Base-by-base conservation (phyloP, 1,140 invertebrate species). In the Neocloeon triangulifer region DNA sequence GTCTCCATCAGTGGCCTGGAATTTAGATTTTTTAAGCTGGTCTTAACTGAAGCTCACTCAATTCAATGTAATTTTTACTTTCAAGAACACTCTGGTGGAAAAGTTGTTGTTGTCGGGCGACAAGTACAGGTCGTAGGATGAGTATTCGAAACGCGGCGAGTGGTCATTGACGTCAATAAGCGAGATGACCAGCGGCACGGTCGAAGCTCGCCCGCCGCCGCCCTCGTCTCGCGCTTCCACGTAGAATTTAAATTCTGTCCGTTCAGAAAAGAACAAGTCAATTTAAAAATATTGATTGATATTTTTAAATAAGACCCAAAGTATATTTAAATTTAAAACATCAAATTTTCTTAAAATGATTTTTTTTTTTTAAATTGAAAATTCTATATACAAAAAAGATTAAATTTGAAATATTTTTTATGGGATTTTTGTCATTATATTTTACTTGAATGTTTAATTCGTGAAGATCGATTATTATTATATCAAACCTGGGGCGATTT, bases 111-210 rank as follows among this genome's bases (percentile, higher is more conserved):
- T 53, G 43, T 79, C 72, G 5, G 65, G 52, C 30, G 76, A 70
- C 19, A 89, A 52, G 31, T 75, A 70, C 39, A 84, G 84, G 46
- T 85, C 74, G 47, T 88, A 89, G 2, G 70, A 51, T 6, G 66
- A 55, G 45, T 71, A 72, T 34, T 79, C 69, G 43, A 91, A 92
- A 31, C 67, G 55, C 12, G 85, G 85, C 26, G 66, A 61, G 49
- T 89, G 73, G 48, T 91, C 85, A 51, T 91, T 91, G 12, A 85
- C 69, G 52, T 88, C 82, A 35, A 78, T 49, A 27, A 84, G 53
- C 49, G 69, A 67, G 38, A 84, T 65, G 33, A 73, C 62, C 26
- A 88, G 60, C 34, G 66, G 63, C 32, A 76, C 72, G 20, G 59
- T 62, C 12, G 73, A 69, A 34, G 60, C 64, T 41, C 79, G 66